A percentile compares a stretch with the other conserved stretches of the same genome.
Conservation (phyloP, 2,113 vertebrate species). For the Todiramphus saurophagus region DNA sequence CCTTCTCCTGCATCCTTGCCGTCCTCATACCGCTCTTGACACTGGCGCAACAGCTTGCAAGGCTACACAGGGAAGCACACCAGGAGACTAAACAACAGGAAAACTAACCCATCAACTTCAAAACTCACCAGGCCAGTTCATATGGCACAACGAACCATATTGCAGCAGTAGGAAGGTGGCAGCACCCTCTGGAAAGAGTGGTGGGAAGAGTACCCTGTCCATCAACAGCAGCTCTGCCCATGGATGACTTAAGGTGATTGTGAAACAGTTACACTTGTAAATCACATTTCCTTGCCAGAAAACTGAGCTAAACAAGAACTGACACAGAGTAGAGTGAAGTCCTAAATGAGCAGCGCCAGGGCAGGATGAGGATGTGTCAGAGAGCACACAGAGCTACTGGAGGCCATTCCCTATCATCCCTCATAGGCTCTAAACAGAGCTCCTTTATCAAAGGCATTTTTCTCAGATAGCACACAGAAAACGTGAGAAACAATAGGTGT, state of each 20-base stretch:
- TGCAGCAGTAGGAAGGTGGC: not conserved
- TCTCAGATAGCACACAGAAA: not conserved
- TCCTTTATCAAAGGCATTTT: accelerated
- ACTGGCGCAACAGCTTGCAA: accelerated
- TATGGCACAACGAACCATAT: accelerated
- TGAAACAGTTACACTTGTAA: not conserved
- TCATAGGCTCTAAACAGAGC: not conserved
- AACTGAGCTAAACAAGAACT: not conserved
- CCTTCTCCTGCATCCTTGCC: not conserved
- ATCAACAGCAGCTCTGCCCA: not conserved
- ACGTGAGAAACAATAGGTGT: not conserved
- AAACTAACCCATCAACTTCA: not conserved
- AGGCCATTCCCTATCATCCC: accelerated
- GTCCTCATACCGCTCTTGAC: not conserved
- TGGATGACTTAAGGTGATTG: not conserved
- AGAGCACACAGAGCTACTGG: not conserved
- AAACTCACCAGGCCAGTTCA: not conserved
- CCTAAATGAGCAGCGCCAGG: not conserved
- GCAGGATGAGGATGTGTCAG: not conserved
- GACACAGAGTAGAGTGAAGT: not conserved
- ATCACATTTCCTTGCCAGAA: not conserved
- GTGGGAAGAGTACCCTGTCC: accelerated
- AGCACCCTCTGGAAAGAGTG: not conserved
- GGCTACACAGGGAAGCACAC: not conserved
- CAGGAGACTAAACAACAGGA: not conserved